These are phyloP conservation scores for Geotrupes spiniger DNA, from an alignment of 2,888 invertebrate species.

Conservation along the genomic window DNA sequence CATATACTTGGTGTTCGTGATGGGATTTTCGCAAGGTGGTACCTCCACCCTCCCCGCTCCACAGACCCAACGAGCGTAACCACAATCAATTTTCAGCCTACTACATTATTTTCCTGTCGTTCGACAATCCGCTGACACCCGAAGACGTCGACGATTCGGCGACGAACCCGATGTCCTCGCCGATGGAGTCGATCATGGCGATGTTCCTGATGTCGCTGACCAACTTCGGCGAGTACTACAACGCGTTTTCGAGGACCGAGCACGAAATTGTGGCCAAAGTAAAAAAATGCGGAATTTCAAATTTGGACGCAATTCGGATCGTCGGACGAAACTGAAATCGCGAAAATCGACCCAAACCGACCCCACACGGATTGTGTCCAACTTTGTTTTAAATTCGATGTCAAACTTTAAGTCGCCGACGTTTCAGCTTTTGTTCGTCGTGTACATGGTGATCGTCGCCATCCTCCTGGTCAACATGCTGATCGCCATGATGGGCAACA, in stretches of 20 bases:
- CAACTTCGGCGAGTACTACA: conserved; percentile 93
- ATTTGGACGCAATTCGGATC: neutral
- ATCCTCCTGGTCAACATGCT: conserved; percentile 95
- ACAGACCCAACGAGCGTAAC: too few species aligned
- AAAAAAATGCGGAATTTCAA: conserved; percentile 26
- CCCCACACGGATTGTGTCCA: too few species aligned
- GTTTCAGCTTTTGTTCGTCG: conserved; percentile 80
- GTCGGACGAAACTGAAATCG: too few species aligned
- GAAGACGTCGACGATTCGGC: conserved; percentile 79
- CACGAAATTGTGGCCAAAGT: conserved; percentile 89
- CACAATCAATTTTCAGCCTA: conserved; percentile 62
- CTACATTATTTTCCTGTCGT: conserved; percentile 87
- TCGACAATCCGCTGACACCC: conserved; percentile 78
- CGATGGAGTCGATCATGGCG: conserved; percentile 92
- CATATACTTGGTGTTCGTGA: conserved; percentile 95
- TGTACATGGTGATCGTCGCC: conserved; percentile 96
- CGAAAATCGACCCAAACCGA: too few species aligned
- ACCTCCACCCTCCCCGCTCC: too few species aligned
- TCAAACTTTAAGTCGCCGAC: too few species aligned
- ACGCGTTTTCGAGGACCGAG: conserved; percentile 83
- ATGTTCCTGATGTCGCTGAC: conserved; percentile 99
- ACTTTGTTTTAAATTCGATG: too few species aligned
- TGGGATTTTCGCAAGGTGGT: conserved; percentile 93
- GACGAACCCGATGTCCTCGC: conserved; percentile 85
- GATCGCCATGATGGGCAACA: conserved; percentile 99